Evolutionary conservation across 2,113 vertebrate genomes (phyloP).

Genomic region (Romanogobio albipinnatus): DNA sequence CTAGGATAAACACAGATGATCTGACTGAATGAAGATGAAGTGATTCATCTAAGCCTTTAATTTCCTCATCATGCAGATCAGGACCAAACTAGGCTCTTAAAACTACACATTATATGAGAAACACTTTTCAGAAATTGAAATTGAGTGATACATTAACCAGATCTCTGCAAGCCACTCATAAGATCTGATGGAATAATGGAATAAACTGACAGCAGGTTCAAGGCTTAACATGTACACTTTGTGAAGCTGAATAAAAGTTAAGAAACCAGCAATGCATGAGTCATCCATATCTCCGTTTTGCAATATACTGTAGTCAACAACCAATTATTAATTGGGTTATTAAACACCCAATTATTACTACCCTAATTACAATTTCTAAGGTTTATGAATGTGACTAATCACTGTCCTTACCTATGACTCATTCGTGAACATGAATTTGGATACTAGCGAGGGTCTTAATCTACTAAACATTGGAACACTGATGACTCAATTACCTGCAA

Average conservation of each 20-base stretch:
- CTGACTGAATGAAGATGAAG: slow-evolving; percentile 32
- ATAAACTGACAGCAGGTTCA: neutral
- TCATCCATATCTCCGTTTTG: neutral
- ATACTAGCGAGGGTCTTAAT: neutral
- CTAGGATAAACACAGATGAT: slow-evolving; percentile 46
- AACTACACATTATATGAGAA: slow-evolving; percentile 1
- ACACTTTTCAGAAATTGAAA: neutral
- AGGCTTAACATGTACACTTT: neutral
- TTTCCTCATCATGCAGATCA: slow-evolving; percentile 48
- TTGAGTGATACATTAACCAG: neutral
- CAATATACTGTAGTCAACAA: neutral
- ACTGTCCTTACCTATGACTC: neutral
- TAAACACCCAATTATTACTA: too few relatives aligned
- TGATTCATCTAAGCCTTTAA: slow-evolving; percentile 46
- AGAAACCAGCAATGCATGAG: neutral
- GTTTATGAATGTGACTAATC: neutral
- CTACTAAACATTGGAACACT: neutral
- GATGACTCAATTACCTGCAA: slow-evolving; percentile 1
- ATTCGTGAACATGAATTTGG: neutral
- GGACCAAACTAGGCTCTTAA: neutral
- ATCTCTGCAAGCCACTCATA: neutral
- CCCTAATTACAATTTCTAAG: slow-evolving; percentile 1
- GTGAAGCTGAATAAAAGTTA: neutral
- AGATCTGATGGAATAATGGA: slow-evolving; percentile 2
- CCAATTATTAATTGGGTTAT: slow-evolving; percentile 7